Base-by-base conservation (phyloP, 1,140 invertebrate species). In the Drosophila ogumai region DNA sequence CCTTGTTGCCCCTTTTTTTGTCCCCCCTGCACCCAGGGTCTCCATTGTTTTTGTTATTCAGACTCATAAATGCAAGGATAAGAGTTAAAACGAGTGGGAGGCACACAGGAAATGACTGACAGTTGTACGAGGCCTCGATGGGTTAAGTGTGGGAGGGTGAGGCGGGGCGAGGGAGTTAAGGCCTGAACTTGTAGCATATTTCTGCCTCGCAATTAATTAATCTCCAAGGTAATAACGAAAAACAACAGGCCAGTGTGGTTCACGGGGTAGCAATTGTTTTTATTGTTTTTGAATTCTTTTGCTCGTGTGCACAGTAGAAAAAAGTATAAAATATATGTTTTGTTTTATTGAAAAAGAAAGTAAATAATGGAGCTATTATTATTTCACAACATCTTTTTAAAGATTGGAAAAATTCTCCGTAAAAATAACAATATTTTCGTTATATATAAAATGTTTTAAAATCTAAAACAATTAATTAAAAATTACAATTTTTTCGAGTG, bases 161-260 rank as follows among this genome's bases (percentile, higher is more conserved):
- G 52, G 15, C 31, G 9, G 25, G 25, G 3, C 28, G 25, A 28
- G 6, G 25, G 6, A 40, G 34, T 65, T 36, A 34, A 68, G 64
- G 28, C 34, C 36, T 60, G 56, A 80, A 80, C 76, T 87, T 87
- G 84, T 77, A 88, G 80, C 85, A 84, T 88, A 88, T 87, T 87
- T 86, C 63, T 77, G 80, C 60, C 65, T 71, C 75, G 80, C 82
- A 88, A 87, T 87, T 87, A 87, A 87, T 87, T 87, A 87, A 87
- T 87, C 82, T 87, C 82, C 82, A 87, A 87, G 82, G 82, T 87
- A 87, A 87, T 87, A 87, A 87, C 75, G 78, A 87, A 82, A 50
- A 77, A 66, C 55, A 75, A 52, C 41, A 60, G 43, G 31, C 59
- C 52, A 55, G 52, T 55, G 52, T 43, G 60, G 63, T 67, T 55